phyloP scores from a whole-genome alignment of 2,888 invertebrate species.

The Ennomos quercinarius region DNA sequence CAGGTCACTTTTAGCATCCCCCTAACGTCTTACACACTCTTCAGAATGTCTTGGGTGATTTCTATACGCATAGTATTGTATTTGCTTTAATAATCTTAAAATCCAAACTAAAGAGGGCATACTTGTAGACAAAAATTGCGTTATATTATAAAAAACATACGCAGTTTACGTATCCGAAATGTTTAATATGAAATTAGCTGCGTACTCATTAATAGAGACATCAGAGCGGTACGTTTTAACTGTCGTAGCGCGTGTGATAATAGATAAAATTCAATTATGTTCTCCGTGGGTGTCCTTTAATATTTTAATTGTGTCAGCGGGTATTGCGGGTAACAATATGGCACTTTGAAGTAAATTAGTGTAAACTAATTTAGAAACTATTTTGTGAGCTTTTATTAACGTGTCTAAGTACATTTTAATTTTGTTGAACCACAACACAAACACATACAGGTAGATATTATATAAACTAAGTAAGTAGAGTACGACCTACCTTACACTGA shows the following conservation, averaged over 20 bases:
- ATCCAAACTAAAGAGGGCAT: no score
- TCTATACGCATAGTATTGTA: no score
- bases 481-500: no score
- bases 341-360: not conserved
- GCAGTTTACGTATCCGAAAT: not conserved
- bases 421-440: no score
- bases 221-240: slow-evolving; percentile 31
- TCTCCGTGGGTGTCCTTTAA: slow-evolving; percentile 55
- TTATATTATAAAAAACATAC: no score
- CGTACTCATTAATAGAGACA: slow-evolving; percentile 26
- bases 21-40: slow-evolving; percentile 12
- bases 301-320: slow-evolving; percentile 31
- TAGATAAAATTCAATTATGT: slow-evolving; percentile 59
- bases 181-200: slow-evolving; percentile 17
- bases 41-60: slow-evolving; percentile 5
- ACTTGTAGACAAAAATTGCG: no score
- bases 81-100: no score
- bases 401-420: no score
- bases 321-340: slow-evolving; percentile 30
- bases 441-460: no score
- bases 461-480: no score
- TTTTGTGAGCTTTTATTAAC: no score
- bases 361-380: no score
- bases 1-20: slow-evolving; percentile 30
- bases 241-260: slow-evolving; percentile 39